Evolutionary conservation across 2,888 invertebrate species (phyloP), one percentile per base, ranked within the genome.

Genomic region (Noctua pronuba): DNA sequence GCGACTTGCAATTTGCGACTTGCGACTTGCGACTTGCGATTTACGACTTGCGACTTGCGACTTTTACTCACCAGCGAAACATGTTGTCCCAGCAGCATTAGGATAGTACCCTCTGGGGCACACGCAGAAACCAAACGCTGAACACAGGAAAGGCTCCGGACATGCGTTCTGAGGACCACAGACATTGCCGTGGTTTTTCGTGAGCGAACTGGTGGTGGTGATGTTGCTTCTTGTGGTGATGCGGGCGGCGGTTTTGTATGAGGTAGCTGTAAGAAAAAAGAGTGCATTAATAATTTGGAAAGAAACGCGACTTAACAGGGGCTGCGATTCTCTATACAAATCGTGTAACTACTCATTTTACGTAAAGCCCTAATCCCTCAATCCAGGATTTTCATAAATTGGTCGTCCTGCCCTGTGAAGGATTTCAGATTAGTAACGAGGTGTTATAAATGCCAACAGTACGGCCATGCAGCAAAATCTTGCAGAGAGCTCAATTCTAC

Each of bases 101-200:
- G 89, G 86, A 44, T 95, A 96, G 73, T 94, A 96, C 0, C 97
- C 96, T 0, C 88, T 6, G 0, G 95, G 94, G 60, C 97, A 97
- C 0, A 95, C 82, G 46, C 97, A 97, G 0, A 87, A 84, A 0
- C 94, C 94, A 0, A 91, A 89, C 0, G 60, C 10, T 0, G 93
- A 92, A 70, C 97, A 97, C 0, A 89, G 83, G 13, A 94, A 94
- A 0, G 94, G 93, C 0, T 73, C 81, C 0, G 79, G 46, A 52
- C 97, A 96, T 0, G 82, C 76, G 3, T 35, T 80, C 3, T 6
- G 41, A 0, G 38, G 24, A 3, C 77, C 78, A 65, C 96, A 96
- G 0, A 73, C 69, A 0, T 58, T 85, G 3, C 93, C 92, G 67
- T 92, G 88, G 69, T 74, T 86, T 18, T 84, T 82, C 0, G 64